phyloP scores from a whole-genome alignment of 1,140 invertebrate species.

The Trypoxylus dichotomus region DNA sequence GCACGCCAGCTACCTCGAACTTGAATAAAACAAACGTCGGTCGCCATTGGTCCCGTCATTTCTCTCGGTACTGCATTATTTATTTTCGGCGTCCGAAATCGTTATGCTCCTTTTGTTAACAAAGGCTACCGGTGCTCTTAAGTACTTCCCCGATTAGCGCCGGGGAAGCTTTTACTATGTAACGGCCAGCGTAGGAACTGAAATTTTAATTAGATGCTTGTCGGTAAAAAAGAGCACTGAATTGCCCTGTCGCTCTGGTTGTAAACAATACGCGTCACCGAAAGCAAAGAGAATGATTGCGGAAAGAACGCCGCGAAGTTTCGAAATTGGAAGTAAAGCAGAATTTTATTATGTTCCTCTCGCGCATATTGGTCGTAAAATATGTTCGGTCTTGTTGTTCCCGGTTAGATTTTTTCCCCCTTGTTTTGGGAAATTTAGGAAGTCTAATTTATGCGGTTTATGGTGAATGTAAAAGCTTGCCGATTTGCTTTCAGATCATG shows the following conservation, averaged over 20 bases:
- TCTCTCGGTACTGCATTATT: not conserved
- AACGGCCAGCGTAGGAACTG: not conserved
- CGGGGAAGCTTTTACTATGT: not conserved
- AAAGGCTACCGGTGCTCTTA: not conserved
- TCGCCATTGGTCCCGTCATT: not conserved
- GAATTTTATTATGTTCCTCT: not conserved
- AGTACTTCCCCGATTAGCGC: not conserved
- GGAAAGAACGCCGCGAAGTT: not conserved
- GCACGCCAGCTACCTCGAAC: not conserved
- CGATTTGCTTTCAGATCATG: not conserved
- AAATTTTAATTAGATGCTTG: conserved; percentile 3
- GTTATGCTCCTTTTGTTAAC: not conserved
- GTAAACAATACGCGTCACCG: too few species aligned
- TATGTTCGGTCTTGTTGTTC: not conserved
- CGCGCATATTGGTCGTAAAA: not conserved
- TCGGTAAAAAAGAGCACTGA: not conserved
- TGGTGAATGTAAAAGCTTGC: not conserved
- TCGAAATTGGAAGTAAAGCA: not conserved
- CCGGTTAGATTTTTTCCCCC: not conserved
- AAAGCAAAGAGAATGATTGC: not conserved
- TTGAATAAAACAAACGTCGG: not conserved
- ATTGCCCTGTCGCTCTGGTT: too few species aligned
- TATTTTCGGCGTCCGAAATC: not conserved
- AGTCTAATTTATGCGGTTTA: not conserved
- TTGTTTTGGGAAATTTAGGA: not conserved